Conservation (phyloP, 2,113 vertebrate genomes). For the Turnix velox region DNA sequence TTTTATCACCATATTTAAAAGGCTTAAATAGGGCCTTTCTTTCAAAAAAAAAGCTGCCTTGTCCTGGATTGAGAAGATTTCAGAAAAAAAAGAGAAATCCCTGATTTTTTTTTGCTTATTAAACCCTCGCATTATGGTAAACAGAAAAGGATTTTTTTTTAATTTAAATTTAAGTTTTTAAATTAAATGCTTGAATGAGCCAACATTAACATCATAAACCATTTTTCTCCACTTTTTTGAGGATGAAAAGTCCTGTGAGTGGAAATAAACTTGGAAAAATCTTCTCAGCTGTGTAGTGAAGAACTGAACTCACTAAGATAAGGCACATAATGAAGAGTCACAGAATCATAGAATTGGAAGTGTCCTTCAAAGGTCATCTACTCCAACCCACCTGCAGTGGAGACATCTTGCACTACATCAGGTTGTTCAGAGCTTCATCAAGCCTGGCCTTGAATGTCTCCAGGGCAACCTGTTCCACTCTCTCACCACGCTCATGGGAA, state of each 20-base stretch:
- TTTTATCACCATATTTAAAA: background rate
- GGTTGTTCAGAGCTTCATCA: too few species aligned
- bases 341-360: too few species aligned
- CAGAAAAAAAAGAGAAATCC: background rate
- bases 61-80: background rate
- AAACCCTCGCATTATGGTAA: background rate
- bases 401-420: too few species aligned
- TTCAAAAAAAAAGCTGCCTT: background rate
- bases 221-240: background rate
- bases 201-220: accelerated
- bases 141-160: background rate
- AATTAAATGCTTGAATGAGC: background rate
- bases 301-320: too few species aligned
- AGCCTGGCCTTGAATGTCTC: too few species aligned
- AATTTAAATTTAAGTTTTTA: background rate
- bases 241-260: background rate
- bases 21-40: background rate
- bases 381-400: too few species aligned
- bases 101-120: background rate
- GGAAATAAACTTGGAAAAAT: background rate
- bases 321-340: too few species aligned
- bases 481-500: too few species aligned
- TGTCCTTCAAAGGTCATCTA: too few species aligned
- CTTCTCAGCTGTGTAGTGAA: background rate
- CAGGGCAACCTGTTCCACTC: too few species aligned